Percentiles rank a stretch among this genome's conserved stretches.
Evolutionary conservation across 2,797 vertebrate species (phyloP).

Genomic region (Sparus aurata): DNA sequence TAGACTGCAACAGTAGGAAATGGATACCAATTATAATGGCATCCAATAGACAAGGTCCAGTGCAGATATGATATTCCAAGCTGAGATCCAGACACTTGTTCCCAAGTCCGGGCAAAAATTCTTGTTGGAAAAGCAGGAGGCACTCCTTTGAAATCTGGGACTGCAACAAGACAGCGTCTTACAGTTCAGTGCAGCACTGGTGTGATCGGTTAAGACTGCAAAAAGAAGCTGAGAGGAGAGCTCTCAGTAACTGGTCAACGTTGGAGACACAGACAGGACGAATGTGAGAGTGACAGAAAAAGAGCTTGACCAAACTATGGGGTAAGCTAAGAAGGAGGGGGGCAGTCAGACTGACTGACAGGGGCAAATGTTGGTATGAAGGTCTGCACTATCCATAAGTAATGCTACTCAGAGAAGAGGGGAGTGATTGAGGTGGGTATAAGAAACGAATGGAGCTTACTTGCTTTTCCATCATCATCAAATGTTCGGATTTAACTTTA

Average conservation of each 20-base stretch:
- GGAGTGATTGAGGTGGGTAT: constrained; percentile 54
- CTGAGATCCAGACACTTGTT: constrained; percentile 75
- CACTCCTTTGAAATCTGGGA: constrained; percentile 58
- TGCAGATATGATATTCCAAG: constrained; percentile 80
- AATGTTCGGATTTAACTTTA: constrained; percentile 81
- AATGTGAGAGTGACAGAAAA: constrained; percentile 84
- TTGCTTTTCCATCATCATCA: constrained; percentile 76
- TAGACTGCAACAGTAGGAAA: constrained; percentile 38
- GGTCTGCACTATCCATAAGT: constrained; percentile 81
- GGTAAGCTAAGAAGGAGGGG: constrained; percentile 84
- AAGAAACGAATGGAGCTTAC: constrained; percentile 55
- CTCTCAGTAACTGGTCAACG: constrained; percentile 75
- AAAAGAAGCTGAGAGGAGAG: constrained; percentile 72
- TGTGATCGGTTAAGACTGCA: constrained; percentile 66
- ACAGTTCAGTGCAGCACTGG: constrained; percentile 62
- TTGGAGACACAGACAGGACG: constrained; percentile 81
- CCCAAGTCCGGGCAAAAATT: constrained; percentile 66
- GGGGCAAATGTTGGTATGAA: constrained; percentile 83
- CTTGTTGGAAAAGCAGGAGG: constrained; percentile 70
- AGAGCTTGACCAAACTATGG: constrained; percentile 83
- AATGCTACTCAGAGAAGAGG: constrained; percentile 60
- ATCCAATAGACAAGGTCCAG: constrained; percentile 60
- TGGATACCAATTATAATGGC: constrained; percentile 63
- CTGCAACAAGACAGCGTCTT: constrained; percentile 58
- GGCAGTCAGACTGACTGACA: constrained; percentile 84